phyloP scores from a whole-genome alignment of 64 coral and sea anemone species.

The Pocillopora verrucosa region DNA sequence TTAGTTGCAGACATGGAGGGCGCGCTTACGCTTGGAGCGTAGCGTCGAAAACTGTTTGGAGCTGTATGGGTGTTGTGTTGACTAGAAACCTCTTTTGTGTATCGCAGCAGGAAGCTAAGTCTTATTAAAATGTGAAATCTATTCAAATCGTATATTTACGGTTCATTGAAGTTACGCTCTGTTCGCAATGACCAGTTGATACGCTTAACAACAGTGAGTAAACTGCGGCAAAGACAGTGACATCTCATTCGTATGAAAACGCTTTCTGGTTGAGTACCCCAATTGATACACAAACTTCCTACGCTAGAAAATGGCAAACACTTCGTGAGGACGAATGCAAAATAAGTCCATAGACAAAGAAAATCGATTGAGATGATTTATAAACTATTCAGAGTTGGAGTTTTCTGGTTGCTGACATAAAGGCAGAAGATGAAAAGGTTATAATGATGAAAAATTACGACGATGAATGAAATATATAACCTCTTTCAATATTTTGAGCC shows the following conservation, averaged over 20 bases:
- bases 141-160: constrained; percentile 34
- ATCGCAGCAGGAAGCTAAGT: background rate
- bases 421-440: background rate
- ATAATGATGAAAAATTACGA: background rate
- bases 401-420: background rate
- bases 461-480: constrained; percentile 12
- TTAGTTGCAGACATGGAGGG: background rate
- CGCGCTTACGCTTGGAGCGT: background rate
- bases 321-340: background rate
- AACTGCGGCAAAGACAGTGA: background rate
- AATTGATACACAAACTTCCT: background rate
- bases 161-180: background rate
- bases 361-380: constrained; percentile 19
- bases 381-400: background rate
- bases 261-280: background rate
- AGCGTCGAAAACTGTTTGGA: background rate
- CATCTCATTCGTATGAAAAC: background rate
- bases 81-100: background rate
- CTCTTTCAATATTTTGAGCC: constrained; percentile 7
- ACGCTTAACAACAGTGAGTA: constrained; percentile 9
- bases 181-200: background rate
- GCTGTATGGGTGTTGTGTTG: background rate
- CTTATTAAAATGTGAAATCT: constrained; percentile 37
- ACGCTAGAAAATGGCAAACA: background rate
- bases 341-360: background rate